Evolutionary conservation across 1,140 invertebrate genomes (phyloP), one percentile per base, ranked within the genome.

Genomic region (Linepithema humile): DNA sequence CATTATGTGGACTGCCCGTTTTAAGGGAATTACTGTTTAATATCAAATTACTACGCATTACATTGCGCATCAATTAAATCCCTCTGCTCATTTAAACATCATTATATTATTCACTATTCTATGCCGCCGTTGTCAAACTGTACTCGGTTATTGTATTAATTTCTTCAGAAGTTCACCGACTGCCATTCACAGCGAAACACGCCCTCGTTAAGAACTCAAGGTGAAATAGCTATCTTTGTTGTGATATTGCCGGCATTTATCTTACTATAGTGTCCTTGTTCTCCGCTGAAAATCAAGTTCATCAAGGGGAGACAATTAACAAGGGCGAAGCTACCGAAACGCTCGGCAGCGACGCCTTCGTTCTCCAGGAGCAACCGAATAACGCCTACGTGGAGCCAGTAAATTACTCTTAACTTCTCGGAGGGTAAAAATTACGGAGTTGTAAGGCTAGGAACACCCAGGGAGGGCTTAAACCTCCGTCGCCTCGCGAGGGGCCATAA

Each of bases 361-460:
- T 65, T 82, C 82, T 48, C 57, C 29, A 70, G 55, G 62, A 72
- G 65, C n/a, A 29, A 43, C 48, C 85, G 90, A 91, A 91, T 89
- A 90, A 90, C 87, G 88, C 88, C 88, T 89, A 89, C 87, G 77
- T 64, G 83, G 87, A 90, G 88, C 88, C 88, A 93, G 90, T 94
- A 94, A 94, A 94, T 94, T 94, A 94, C 92, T 93, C 91, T 94
- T 93, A 93, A 94, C 91, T 93, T 93, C 89, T 89, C 80, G 75
- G 88, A 92, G 91, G 91, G 89, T 93, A 94, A 94, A 94, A 94
- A 94, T 94, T 94, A 94, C 92, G 78, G 91, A 92, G 90, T 93
- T 92, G 90, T 91, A 92, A 92, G 90, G 90, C 85, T 84, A 87
- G 88, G 75, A 92, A 90, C 59, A 65, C 85, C 88, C 75, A 50